Evolutionary conservation across 1,140 invertebrate genomes (phyloP), one percentile per base, ranked within the genome.

Genomic region (Eumaeus atala): DNA sequence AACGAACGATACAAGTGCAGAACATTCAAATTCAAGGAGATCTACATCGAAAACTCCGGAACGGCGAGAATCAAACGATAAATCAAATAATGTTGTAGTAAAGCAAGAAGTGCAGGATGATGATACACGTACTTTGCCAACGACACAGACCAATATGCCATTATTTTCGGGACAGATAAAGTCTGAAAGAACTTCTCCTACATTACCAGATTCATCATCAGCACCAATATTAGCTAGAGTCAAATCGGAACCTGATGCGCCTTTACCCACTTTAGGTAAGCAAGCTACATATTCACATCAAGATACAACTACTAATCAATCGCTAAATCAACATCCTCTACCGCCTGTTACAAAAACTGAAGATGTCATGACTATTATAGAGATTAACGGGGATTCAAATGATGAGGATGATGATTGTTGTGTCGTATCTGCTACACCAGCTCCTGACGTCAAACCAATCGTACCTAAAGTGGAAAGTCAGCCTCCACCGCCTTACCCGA

Each of bases 331-430:
- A 62, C 70, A 28, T 3, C 2, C 21, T 44, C 62, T 83, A 17
- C 67, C 76, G 35, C 74, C 77, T 3, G 70, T 83, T 10, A 65
- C 77, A 9, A 83, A 84, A 64, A 71, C 61, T 12, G 81, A 84
- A 63, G 74, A 78, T 35, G 52, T 54, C 10, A 52, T 80, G 14
- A 77, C 83, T 7, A 70, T 87, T 36, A 87, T 87, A 48, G 84
- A 87, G 69, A 87, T 87, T 28, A 84, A 87, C 59, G 79, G 84
- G 18, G 84, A 87, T 67, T 87, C 84, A 9, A 79, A 79, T 58
- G 84, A 87, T 52, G 84, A 84, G 58, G 84, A 87, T 40, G 84
- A 87, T 50, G 84, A 87, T 61, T 87, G 84, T 53, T 87, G 84
- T 55, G 84, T 87, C 6, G 81, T 87, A 9, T 87, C 84, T 0